Conservation (phyloP, 2,888 invertebrate genomes). For the Lasioglossum marginatum region DNA sequence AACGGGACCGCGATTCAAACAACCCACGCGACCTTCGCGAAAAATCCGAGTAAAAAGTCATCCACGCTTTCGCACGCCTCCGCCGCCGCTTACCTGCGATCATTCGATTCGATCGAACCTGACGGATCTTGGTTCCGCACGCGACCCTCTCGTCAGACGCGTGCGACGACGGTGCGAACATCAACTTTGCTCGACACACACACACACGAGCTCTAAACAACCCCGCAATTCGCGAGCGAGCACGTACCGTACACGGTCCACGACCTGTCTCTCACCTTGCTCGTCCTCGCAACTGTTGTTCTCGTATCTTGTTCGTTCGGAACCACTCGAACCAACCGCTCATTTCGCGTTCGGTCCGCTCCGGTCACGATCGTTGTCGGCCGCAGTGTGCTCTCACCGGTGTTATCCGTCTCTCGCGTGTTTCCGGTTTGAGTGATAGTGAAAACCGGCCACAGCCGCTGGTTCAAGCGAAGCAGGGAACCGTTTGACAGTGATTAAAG, state of each 20-base stretch:
- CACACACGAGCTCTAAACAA: neutral
- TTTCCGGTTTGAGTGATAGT: conserved; percentile 54
- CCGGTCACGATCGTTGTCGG: conserved; percentile 66
- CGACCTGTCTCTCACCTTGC: neutral
- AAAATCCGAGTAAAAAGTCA: conserved; percentile 42
- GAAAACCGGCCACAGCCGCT: conserved; percentile 8
- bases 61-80: conserved; percentile 13
- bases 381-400: conserved; percentile 48
- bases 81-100: neutral
- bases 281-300: conserved; percentile 8
- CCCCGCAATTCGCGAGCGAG: neutral
- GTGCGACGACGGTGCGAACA: neutral
- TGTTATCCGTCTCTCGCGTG: conserved; percentile 46
- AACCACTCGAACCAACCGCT: conserved; percentile 54
- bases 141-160: neutral
- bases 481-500: conserved; percentile 57
- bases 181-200: neutral
- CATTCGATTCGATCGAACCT: neutral
- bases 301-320: conserved; percentile 25
- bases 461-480: conserved; percentile 27
- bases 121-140: neutral
- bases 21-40: conserved; percentile 69
- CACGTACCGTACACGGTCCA: neutral
- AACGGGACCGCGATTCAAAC: conserved; percentile 77
- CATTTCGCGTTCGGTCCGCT: conserved; percentile 55